A percentile compares a stretch with the other conserved stretches of the same genome.
Conservation (phyloP, 1,140 invertebrate species). For the Latrodectus geometricus region DNA sequence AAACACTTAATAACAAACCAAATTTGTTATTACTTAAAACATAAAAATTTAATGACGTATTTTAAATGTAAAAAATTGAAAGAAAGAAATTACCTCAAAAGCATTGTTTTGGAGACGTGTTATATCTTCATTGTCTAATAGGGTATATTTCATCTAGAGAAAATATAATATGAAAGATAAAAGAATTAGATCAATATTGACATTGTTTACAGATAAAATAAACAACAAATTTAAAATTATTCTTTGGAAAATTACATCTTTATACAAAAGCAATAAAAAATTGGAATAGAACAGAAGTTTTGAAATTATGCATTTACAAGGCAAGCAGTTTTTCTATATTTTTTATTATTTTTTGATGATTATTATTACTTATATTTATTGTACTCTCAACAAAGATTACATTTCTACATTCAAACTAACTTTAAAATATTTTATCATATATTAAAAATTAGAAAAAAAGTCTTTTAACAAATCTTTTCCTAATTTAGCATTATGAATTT, state of each 20-base stretch:
- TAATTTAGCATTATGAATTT: too few species aligned
- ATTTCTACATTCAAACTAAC: too few species aligned
- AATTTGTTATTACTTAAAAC: not conserved
- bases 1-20: not conserved
- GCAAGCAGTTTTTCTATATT: too few species aligned
- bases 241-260: not conserved
- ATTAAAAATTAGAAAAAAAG: too few species aligned
- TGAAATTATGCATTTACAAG: too few species aligned
- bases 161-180: not conserved
- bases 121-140: constrained; percentile 73
- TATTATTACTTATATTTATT: too few species aligned
- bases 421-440: too few species aligned
- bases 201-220: not conserved
- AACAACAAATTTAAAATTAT: not conserved
- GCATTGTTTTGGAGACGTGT: constrained; percentile 70
- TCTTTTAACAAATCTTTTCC: too few species aligned
- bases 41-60: not conserved
- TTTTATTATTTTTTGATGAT: too few species aligned
- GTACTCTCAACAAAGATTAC: too few species aligned
- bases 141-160: constrained; percentile 72
- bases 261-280: not conserved
- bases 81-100: constrained; percentile 69
- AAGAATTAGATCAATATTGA: not conserved
- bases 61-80: too few species aligned
- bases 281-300: too few species aligned